Evolutionary conservation across 2,888 invertebrate species (phyloP).

Genomic region (Coenonympha glycerion): DNA sequence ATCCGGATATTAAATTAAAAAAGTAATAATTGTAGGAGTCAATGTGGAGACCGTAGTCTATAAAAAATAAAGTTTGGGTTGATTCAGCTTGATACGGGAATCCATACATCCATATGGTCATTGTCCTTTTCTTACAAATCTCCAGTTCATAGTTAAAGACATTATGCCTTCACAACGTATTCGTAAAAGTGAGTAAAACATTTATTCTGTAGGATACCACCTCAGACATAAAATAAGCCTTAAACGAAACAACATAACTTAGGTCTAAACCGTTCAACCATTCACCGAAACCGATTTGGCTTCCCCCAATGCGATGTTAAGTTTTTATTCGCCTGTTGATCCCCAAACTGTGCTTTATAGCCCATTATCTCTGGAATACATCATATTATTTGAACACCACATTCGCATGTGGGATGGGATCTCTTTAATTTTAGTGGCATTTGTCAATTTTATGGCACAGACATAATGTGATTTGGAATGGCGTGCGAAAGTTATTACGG

Average conservation of each 20-base stretch:
- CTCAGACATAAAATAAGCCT: neutral
- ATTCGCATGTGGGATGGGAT: conserved; percentile 10
- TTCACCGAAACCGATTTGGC: conserved; percentile 21
- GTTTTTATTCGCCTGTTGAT: conserved; percentile 68
- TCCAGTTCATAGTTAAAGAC: too few species aligned
- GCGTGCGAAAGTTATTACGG: neutral
- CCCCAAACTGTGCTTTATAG: conserved; percentile 41
- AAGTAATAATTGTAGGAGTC: too few species aligned
- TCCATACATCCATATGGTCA: too few species aligned
- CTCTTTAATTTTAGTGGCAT: conserved; percentile 12
- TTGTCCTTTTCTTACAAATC: too few species aligned
- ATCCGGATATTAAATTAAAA: too few species aligned
- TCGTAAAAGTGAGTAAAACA: too few species aligned
- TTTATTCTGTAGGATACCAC: neutral
- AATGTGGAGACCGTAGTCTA: too few species aligned
- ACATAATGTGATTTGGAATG: neutral
- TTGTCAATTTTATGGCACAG: conserved; percentile 16
- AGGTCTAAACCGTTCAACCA: conserved; percentile 3
- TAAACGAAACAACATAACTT: neutral
- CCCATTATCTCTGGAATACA: conserved; percentile 37
- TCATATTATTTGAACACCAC: conserved; percentile 21
- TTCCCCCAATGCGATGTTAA: conserved; percentile 21
- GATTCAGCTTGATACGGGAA: too few species aligned
- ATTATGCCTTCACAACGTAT: too few species aligned
- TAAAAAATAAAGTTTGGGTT: too few species aligned